Evolutionary conservation across 2,113 vertebrate species (phyloP).

Genomic region (Ceuthmochares aereus): DNA sequence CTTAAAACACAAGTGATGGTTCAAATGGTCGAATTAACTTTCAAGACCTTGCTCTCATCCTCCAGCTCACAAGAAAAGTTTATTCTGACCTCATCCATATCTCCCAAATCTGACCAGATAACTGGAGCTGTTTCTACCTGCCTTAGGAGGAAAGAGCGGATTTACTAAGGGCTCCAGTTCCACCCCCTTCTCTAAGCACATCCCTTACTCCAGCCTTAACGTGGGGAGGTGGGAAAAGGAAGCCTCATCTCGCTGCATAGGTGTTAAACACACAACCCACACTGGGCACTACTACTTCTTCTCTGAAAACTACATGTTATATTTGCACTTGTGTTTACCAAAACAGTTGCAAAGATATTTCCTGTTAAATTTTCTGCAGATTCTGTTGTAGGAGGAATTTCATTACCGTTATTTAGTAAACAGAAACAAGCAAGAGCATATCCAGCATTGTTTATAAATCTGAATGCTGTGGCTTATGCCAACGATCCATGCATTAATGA

Average conservation of each 20-base stretch:
- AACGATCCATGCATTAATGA: not conserved
- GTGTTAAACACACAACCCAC: not conserved
- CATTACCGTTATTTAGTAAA: not conserved
- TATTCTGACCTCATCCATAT: not conserved
- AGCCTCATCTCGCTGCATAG: not conserved
- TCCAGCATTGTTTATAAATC: conserved; percentile 6
- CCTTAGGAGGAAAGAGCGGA: not conserved
- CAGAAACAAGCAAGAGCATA: not conserved
- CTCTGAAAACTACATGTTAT: not conserved
- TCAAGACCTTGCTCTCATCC: not conserved
- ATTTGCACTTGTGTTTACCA: not conserved
- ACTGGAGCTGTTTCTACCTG: not conserved
- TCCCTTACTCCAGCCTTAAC: not conserved
- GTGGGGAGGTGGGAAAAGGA: not conserved
- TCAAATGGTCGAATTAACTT: not conserved
- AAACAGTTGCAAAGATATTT: not conserved
- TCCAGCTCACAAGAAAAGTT: not conserved
- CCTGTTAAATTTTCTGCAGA: not conserved
- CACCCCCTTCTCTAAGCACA: not conserved
- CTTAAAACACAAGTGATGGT: not conserved
- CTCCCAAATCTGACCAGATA: not conserved
- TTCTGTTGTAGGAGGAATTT: not conserved
- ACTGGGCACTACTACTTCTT: not conserved
- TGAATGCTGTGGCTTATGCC: not conserved
- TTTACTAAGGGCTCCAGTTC: not conserved